Base-by-base conservation (phyloP, 1,140 invertebrate genomes). In the Elymnias hypermnestra region DNA sequence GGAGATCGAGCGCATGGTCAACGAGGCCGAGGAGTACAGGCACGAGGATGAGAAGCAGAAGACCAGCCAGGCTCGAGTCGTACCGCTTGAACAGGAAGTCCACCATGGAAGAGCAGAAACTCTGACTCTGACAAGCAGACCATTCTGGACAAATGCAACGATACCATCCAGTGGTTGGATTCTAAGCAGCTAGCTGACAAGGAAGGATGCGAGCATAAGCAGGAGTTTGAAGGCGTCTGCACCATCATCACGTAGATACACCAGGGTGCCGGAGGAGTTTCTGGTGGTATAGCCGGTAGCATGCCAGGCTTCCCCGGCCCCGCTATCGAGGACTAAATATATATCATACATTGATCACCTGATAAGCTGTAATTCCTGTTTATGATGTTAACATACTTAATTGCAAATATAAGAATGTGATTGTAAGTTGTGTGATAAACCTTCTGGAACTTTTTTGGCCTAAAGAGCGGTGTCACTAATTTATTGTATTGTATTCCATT, bases 1-100 rank as follows among this genome's bases (percentile, higher is more conserved):
- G 71, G 97, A 99, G 57, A 99, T 99, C 68, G 97, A 99, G 75
- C 89, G 95, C 28, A 99, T 99, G 97, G 95, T 99, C 23, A 94
- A 96, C 48, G 97, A 99, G 58, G 97, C 97, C 9, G 97, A 98
- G 82, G 96, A 95, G 72, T 99, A 96, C 89, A 92, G 94, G 62
- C 92, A 87, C 46, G 95, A 97, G 67, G 97, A 99, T 84, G 92
- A 97, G 55, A 94, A 94, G 61, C 95, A 98, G 75, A 95, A 93
- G 53, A 93, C 92, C 14, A 96, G 98, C 60, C 77, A 91, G 25
- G 92, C 88, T 98, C 1, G 97, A 99, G 77, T 96, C 95, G 26
- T 99, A 98, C 85, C 97, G 95, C 85, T 99, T 98, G 90, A 97
- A 96, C 89, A 97, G 98, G 92, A 98, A 98, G 89, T 94, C 94